Evolutionary conservation across 2,113 vertebrate species (phyloP), one percentile per base, ranked within the genome.

Genomic region (Aythya baeri): DNA sequence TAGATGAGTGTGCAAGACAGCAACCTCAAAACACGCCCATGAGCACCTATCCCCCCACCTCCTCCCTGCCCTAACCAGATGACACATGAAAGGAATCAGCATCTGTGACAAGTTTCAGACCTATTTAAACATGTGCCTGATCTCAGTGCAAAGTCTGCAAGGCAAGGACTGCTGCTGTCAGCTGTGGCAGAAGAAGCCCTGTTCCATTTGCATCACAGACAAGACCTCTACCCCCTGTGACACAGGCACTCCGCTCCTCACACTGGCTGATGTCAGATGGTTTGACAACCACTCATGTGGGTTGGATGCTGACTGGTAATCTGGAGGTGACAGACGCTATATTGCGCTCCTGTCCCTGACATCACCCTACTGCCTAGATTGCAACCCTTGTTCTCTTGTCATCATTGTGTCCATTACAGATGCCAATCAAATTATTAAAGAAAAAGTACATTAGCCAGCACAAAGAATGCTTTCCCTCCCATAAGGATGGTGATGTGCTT

Each of bases 191-290:
- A 66, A 10, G 12, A 22, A 50, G 22, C 49, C 49, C 49, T 50
- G 77, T 16, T 84, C 59, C 38, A 38, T 7, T 27, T 34, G 52
- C 49, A 34, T 58, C 57, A 10, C 0, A 0, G 75, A 62, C 31
- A 44, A 73, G 43, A 44, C n/a, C 68, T 67, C 76, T 25, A 65
- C 8, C 46, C 23, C 12, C 79, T 26, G 23, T 3, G 23, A 52
- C 31, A 36, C 25, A 29, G 52, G 34, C 7, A n/a, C 38, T 38
- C 0, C 1, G 34, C 27, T 23, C 55, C 27, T 58, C 76, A 3
- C 0, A 1, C 15, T 29, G 63, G 46, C 58, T 49, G n/a, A 38
- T 17, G 25, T 27, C 0, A 0, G 34, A 8, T 43, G 41, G 21
- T 62, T 63, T 90, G 88, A 84, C 67, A 83, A 11, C 18, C 8